Base-by-base conservation (phyloP, 2,888 invertebrate species). In the Maniola hyperantus region DNA sequence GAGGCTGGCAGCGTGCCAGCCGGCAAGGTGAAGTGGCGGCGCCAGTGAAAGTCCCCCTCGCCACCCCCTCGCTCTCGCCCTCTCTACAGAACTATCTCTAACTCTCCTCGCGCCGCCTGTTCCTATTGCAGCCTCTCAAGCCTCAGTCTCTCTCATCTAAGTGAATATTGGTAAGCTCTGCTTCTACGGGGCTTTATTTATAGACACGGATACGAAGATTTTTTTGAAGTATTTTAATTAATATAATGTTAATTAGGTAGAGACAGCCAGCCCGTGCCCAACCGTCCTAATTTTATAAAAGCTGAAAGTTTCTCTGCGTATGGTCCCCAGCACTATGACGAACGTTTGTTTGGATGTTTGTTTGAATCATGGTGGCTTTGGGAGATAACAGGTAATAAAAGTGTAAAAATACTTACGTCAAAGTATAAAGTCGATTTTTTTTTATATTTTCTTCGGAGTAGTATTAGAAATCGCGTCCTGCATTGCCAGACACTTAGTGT, bases 11-110 rank as follows among this genome's bases (percentile, higher is more conserved):
- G 69, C 60, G 67, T 65, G 89, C 89, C 91, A 89, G 84, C 70
- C 82, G 87, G 81, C 88, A 87, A 88, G 89, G 88, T 89, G 86
- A 89, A 89, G 88, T 86, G 80, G 78, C 78, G 87, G 84, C 87
- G 89, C 83, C 88, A 88, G 87, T 85, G 89, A 90, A 88, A 89
- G 89, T 87, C 80, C 73, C 81, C 77, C 75, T 77, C 74, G 75
- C 71, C 72, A 51, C 69, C 65, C 70, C 69, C 13, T 11, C 20
- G 20, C 11, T 68, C 67, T 73, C 73, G 64, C 67, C 72, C 71
- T 66, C 54, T 61, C 60, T 64, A 33, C 50, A 59, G 58, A 60
- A 64, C 44, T 54, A 60, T 34, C 57, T 64, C 60, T 64, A 54
- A 61, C 64, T 36, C 54, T 46, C 55, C 11, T 39, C 51, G 33